Evolutionary conservation across 2,888 invertebrate species (phyloP).

Genomic region (Antheraea yamamai): DNA sequence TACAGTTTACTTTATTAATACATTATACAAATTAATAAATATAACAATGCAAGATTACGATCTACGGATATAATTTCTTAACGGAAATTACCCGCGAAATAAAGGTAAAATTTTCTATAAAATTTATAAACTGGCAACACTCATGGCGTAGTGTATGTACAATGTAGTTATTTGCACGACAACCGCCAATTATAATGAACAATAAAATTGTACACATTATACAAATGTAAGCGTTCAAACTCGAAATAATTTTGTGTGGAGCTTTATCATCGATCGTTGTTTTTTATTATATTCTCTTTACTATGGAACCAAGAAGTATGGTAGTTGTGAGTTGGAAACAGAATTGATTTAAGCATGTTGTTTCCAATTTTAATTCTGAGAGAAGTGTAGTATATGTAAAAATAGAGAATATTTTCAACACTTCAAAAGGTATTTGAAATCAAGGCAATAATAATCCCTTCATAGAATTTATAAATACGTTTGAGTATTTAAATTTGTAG

Average conservation of each 20-base stretch:
- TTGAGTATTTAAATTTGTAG: too few species aligned
- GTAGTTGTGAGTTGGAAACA: too few species aligned
- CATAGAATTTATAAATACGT: too few species aligned
- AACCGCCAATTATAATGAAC: conserved; percentile 42
- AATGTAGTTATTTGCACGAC: conserved; percentile 41
- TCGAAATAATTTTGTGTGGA: neutral
- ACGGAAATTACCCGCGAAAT: neutral
- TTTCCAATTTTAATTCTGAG: too few species aligned
- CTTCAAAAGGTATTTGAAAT: too few species aligned
- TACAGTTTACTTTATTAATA: neutral
- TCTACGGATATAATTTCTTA: neutral
- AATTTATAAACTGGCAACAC: conserved; percentile 2
- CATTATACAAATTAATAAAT: neutral
- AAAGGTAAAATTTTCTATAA: neutral
- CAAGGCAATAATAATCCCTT: too few species aligned
- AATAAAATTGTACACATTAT: conserved; percentile 57
- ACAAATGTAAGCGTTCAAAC: conserved; percentile 35
- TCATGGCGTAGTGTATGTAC: conserved; percentile 31
- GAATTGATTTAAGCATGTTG: neutral
- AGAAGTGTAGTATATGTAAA: too few species aligned
- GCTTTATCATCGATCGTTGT: neutral
- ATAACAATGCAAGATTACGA: neutral
- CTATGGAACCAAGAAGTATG: neutral
- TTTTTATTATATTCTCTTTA: neutral
- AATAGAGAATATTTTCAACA: too few species aligned